Conservation (phyloP, 2,113 vertebrate species). For the Hyla sarda region DNA sequence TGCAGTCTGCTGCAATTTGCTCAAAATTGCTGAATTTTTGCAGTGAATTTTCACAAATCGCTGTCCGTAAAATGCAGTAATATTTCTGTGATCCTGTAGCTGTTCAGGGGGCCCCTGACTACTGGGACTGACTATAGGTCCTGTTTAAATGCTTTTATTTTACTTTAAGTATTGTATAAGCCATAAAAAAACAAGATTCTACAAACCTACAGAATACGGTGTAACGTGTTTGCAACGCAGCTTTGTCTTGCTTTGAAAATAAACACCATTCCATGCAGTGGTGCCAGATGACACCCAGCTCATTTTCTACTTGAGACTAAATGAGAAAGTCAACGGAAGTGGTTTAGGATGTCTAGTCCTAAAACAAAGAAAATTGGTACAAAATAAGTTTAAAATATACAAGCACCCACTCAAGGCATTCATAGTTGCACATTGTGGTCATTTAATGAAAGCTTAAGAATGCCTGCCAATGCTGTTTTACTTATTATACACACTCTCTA, state of each 20-base stretch:
- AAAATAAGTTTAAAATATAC: not conserved
- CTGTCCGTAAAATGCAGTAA: too few relatives aligned
- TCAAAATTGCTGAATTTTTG: too few relatives aligned
- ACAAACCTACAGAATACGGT: too few relatives aligned
- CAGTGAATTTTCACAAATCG: too few relatives aligned
- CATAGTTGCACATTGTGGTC: not conserved
- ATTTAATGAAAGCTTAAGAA: constrained; percentile 19
- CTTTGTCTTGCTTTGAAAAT: not conserved
- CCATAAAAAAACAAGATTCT: too few relatives aligned
- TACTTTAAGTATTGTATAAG: too few relatives aligned
- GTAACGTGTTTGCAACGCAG: not conserved
- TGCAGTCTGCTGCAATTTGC: too few relatives aligned
- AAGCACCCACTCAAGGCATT: not conserved
- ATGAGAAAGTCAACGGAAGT: not conserved
- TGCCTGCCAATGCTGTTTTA: not conserved
- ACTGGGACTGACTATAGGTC: too few relatives aligned
- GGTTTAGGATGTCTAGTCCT: not conserved
- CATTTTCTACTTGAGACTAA: not conserved
- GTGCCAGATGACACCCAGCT: not conserved
- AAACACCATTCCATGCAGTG: not conserved
- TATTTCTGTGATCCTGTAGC: too few relatives aligned
- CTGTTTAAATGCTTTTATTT: too few relatives aligned
- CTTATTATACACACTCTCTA: constrained; percentile 2
- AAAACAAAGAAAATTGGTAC: not conserved
- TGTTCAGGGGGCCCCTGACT: too few relatives aligned